Evolutionary conservation across 2,113 vertebrate genomes (phyloP), one percentile per base, ranked within the genome.

Genomic region (Mesocricetus auratus): DNA sequence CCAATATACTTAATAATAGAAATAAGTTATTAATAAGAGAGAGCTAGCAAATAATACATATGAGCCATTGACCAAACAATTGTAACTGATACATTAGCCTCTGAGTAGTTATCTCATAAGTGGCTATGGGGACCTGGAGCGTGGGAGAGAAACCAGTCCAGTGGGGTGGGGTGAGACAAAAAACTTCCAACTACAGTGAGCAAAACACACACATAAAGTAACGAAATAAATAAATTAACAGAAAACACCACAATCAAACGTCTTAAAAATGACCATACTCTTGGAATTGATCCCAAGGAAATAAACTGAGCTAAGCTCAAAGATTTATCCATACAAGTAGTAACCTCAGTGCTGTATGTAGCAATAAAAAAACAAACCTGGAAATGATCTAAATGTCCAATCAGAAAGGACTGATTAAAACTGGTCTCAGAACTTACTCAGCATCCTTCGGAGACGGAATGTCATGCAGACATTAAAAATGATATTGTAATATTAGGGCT

Each of bases 261-360:
- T 60, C 81, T 97, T 96, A 74, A 85, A 95, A 95, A 90, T 88
- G 81, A 96, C 85, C 7, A 0, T 12, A 66, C 50, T 81, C 60
- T 97, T 89, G 81, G 53, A 96, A 96, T 83, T 86, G 95, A 96
- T 90, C 77, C 86, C 81, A 88, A 92, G 88, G 75, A 93, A 82
- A 88, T 93, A 91, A 96, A 94, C 87, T 66, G 8, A 56, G 68
- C 22, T 58, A 60, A 60, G 87, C 53, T 78, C 60, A 96, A 79
- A 93, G 94, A 93, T 94, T 73, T 92, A 60, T 88, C 74, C 50
- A 7, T 47, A 74, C 53, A 81, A 85, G 68, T 79, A 81, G 53
- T 81, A 62, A 85, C 60, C 73, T 42, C 39, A 71, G 85, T 15
- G 5, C 69, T 91, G 66, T 94, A 93, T 83, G 19, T 62, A 78